Base-by-base conservation (phyloP, 2,888 invertebrate species). In the Drosophila putrida region DNA sequence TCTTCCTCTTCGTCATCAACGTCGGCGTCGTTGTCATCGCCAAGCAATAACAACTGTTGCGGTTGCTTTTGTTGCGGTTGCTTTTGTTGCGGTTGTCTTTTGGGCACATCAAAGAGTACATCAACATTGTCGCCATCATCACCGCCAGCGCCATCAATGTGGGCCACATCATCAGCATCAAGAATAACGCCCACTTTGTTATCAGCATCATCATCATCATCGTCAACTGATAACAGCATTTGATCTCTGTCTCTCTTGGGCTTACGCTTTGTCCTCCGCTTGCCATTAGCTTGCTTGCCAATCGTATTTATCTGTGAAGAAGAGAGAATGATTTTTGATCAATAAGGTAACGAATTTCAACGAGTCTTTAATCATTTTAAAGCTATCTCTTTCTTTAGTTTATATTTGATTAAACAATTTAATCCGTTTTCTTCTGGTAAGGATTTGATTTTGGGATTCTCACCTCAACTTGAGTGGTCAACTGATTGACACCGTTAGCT, bases 241-340 rank as follows among this genome's bases (percentile, higher is more conserved):
- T 79, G 86, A 68, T 87, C 82, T 44, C 85, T 82, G 64, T 79
- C 82, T 67, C 76, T 67, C 31, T 70, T 82, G 13, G 67, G 71
- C 59, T 84, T 83, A 54, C 77, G 90, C 59, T 84, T 90, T 57
- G 78, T 55, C 68, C 80, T 83, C 39, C 71, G 77, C 67, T 89
- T 90, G 36, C 75, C 84, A 33, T 43, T 65, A 50, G 74, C 65
- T 35, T 70, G 58, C 35, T 73, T 78, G 33, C 59, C 90, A 60
- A 91, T 76, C 9, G 89, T 90, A 65, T 91, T 91, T 71, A 91
- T 91, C 91, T 91, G 59, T 1, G 25, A 13, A 15, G n/a, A 35
- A 13, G 9, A 6, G 35, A 60, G 35, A 60, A 39, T 6, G 8
- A 4, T n/a, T 15, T 4, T 36, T 9, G 20, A 36, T 43, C 6